Evolutionary conservation across 92 coral and sea anemone genomes (phyloP).

Genomic region (Parazoanthus swiftii): DNA sequence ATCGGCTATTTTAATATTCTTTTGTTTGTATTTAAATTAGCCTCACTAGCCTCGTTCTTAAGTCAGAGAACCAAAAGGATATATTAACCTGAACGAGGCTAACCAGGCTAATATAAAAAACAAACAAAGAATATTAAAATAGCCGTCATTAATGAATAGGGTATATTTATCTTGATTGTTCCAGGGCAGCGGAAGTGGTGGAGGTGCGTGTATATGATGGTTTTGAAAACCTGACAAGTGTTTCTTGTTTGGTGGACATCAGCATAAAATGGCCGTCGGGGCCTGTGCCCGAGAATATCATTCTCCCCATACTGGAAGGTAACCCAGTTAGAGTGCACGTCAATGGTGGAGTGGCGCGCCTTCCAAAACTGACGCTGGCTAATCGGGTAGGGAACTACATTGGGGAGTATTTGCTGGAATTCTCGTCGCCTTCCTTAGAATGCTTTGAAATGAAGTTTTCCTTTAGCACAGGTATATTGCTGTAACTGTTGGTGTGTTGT

Average conservation of each 20-base stretch:
- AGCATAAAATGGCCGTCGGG: slow-evolving; percentile 59
- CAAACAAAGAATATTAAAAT: too few species aligned
- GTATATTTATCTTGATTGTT: neutral
- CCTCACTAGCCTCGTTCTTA: too few species aligned
- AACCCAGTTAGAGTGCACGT: slow-evolving; percentile 57
- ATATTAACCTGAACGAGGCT: too few species aligned
- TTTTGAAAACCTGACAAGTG: slow-evolving; percentile 57
- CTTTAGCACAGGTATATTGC: slow-evolving; percentile 71
- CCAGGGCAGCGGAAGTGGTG: slow-evolving; percentile 65
- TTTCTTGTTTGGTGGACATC: slow-evolving; percentile 58
- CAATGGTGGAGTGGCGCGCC: slow-evolving; percentile 62
- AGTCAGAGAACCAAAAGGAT: too few species aligned
- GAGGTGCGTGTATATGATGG: slow-evolving; percentile 54
- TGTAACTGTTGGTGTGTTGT: too few species aligned
- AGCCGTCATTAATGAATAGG: too few species aligned
- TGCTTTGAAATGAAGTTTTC: slow-evolving; percentile 60
- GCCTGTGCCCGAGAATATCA: slow-evolving; percentile 50
- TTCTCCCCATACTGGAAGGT: slow-evolving; percentile 65
- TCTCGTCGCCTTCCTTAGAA: slow-evolving; percentile 61
- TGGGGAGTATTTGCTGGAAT: slow-evolving; percentile 76
- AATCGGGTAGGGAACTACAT: slow-evolving; percentile 75
- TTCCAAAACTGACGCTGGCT: slow-evolving; percentile 69
- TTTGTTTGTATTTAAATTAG: too few species aligned
- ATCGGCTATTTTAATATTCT: too few species aligned
- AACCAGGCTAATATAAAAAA: too few species aligned